Base-by-base conservation (phyloP, 1,140 invertebrate species). In the Oncopodura yosiiana region DNA sequence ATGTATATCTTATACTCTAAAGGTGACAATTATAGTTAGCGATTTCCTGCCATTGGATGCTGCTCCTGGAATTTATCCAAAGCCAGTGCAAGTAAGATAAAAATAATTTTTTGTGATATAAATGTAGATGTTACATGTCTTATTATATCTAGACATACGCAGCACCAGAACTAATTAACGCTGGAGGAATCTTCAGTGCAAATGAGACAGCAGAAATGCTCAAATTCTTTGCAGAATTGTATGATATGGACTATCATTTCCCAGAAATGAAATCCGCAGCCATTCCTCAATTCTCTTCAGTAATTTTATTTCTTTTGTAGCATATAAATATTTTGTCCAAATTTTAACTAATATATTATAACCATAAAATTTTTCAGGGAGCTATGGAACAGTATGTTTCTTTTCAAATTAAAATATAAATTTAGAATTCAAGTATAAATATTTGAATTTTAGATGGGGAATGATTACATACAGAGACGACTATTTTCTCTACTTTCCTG, bases 251-350 rank as follows among this genome's bases (percentile, higher is more conserved):
- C 19, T 79, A 76, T 66, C 72, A 75, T 14, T 58, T 73, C 24
- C 61, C 65, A 29, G 72, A 73, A 60, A 59, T 63, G 57, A 79
- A 80, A 65, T 68, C 77, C 62, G 67, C 78, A 23, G 78, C 77
- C 5, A 69, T 81, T 52, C 77, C 78, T 6, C 77, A 80, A 62
- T 79, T 81, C 61, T 66, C 66, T 18, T 71, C 75, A 19, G 77
- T n/a, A n/a, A n/a, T n/a, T n/a, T n/a, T n/a, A n/a, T n/a, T n/a
- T n/a, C n/a, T n/a, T n/a, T n/a, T n/a, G n/a, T n/a, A n/a, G n/a
- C n/a, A n/a, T n/a, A n/a, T n/a, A n/a, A n/a, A n/a, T n/a, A n/a
- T n/a, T n/a, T n/a, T n/a, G n/a, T n/a, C n/a, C n/a, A n/a, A n/a
- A n/a, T n/a, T n/a, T n/a, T n/a, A n/a, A n/a, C n/a, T n/a, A n/a